Conservation (phyloP, 1,140 invertebrate species). For the Physella acuta region DNA sequence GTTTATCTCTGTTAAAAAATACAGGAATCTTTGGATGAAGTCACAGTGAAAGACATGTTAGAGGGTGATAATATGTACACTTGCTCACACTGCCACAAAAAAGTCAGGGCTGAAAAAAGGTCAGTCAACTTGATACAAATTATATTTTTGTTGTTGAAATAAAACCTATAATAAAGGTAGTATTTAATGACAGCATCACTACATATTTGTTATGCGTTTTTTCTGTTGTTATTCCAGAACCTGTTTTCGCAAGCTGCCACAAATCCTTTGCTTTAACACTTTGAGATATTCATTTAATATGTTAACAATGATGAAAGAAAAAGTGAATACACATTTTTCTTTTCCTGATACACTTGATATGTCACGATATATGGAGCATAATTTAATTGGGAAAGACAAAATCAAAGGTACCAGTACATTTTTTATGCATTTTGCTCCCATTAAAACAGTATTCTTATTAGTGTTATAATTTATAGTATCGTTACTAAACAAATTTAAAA, state of each 20-base stretch:
- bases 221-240: conserved; percentile 66
- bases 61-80: conserved; percentile 98
- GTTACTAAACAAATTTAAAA: too few relatives aligned
- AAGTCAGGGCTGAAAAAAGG: conserved; percentile 90
- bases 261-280: conserved; percentile 93
- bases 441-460: too few relatives aligned
- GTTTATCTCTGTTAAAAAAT: not conserved
- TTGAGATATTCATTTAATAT: conserved; percentile 98
- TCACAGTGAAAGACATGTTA: conserved; percentile 92
- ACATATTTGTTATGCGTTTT: not conserved
- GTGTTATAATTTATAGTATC: too few relatives aligned
- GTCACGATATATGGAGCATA: conserved; percentile 91
- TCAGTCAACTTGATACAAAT: conserved; percentile 39
- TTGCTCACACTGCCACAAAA: conserved; percentile 90
- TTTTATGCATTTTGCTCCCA: not conserved
- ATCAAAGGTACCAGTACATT: conserved; percentile 35
- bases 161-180: not conserved
- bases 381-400: conserved; percentile 72
- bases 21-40: conserved; percentile 86
- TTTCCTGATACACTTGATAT: conserved; percentile 91
- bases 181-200: not conserved
- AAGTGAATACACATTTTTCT: conserved; percentile 96
- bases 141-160: not conserved
- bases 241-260: conserved; percentile 90
- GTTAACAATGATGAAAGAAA: conserved; percentile 95